These are phyloP conservation scores for Torymus texanus DNA, from an alignment of 2,888 invertebrate genomes.

Conservation along the genomic window DNA sequence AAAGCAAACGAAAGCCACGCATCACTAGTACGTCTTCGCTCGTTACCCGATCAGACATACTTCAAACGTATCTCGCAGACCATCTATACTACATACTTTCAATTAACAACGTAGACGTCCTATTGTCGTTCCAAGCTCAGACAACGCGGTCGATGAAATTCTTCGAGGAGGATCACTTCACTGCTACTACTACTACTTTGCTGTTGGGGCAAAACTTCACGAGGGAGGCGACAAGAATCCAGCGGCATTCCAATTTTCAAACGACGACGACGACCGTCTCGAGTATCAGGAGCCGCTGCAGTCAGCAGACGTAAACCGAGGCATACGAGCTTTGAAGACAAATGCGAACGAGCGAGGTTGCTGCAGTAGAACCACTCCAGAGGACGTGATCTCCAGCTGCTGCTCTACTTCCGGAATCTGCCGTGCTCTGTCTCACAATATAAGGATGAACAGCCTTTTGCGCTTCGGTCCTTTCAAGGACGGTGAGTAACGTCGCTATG, in stretches of 20 bases:
- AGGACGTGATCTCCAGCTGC: constrained; percentile 9
- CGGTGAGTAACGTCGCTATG: constrained; percentile 57
- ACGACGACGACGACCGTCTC: neutral
- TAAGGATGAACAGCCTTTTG: constrained; percentile 62
- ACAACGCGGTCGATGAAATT: no score
- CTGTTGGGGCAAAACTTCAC: neutral
- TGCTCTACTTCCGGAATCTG: neutral
- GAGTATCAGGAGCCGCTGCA: neutral
- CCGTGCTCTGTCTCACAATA: constrained; percentile 13
- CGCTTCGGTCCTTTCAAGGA: constrained; percentile 63
- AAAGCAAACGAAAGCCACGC: no score
- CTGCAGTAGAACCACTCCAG: neutral
- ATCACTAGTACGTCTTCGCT: no score
- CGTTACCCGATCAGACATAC: no score
- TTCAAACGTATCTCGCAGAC: no score
- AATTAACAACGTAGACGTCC: no score
- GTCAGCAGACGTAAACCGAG: no score
- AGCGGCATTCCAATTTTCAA: constrained; percentile 3
- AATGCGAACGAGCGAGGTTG: constrained; percentile 14
- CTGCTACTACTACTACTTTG: neutral
- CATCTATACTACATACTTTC: no score
- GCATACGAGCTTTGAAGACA: constrained; percentile 23
- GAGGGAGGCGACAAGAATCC: neutral
- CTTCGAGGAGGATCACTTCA: no score
- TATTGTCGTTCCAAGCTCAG: no score